Base-by-base conservation (phyloP, 2,888 invertebrate species). In the Elegia similella region DNA sequence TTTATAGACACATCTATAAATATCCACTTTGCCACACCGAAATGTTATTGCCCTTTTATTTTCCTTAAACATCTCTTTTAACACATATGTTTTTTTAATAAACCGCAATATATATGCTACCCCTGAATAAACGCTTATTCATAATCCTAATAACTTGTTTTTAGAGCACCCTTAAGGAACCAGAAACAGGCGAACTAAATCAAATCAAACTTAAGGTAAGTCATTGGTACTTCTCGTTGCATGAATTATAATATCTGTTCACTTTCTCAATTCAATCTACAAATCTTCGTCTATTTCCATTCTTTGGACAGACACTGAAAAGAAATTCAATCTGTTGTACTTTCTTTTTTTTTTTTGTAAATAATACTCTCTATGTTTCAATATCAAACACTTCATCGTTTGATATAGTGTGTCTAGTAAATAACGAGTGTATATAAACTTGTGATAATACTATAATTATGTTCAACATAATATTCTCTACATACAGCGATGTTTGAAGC, bases 201-300 rank as follows among this genome's bases (percentile, higher is more conserved):
- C 73, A 87, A 76, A 72, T 91, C 52, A 90, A 90, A 75, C 73
- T 91, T 1, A 91, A 90, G 89, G 91, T 91, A 85, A 88, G 88
- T 76, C 69, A 59, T 55, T 29, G 48, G 59, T 42, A 17, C 42
- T 30, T 46, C 15, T 47, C 34, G 1, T 42, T 56, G 56, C 56
- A 56, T 47, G 56, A 42, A 13, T 8, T 30, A 32, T 32, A 15
- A 34, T 56, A 44, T 38, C 34, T 55, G 38, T 55, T 47, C 34
- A 42, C 48, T 48, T 23, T 48, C 38, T 55, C 7, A 16, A 42
- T 30, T 52, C 38, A 42, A 52, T 16, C 38, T 3, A 55, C 13
- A 38, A 38, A 46, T 17, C 23, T 32, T n/a, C 34, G 13, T 48
- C 38, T 47, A 13, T 29, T 42, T 48, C 38, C 48, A 16, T 30